Evolutionary conservation across 2,888 invertebrate species (phyloP).

Genomic region (Eupithecia tripunctaria): DNA sequence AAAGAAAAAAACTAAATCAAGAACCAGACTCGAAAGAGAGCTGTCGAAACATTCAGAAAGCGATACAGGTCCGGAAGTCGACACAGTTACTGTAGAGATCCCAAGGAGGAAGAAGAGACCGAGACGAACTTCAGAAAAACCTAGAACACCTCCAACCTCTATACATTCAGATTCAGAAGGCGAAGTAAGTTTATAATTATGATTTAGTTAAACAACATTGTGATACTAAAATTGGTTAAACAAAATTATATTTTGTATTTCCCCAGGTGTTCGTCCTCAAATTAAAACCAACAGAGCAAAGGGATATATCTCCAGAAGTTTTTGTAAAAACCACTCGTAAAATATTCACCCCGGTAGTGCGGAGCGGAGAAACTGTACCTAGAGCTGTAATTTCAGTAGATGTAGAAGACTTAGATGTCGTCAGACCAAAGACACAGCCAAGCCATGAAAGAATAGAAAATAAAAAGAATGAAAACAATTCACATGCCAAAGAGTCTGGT

Average conservation of each 20-base stretch:
- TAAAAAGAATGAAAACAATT: constrained; percentile 55
- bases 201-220: neutral
- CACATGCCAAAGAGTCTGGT: constrained; percentile 65
- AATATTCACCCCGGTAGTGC: constrained; percentile 89
- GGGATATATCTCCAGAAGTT: constrained; percentile 84
- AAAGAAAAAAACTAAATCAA: constrained; percentile 73
- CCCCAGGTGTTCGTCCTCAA: constrained; percentile 75
- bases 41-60: constrained; percentile 81
- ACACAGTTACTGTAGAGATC: constrained; percentile 81
- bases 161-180: constrained; percentile 79
- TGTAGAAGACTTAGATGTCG: constrained; percentile 72
- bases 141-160: constrained; percentile 75
- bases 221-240: neutral
- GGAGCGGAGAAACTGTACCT: constrained; percentile 82
- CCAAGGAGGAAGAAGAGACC: constrained; percentile 77
- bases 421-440: constrained; percentile 57
- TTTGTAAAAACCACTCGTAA: constrained; percentile 92
- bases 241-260: constrained; percentile 28
- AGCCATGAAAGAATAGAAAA: constrained; percentile 49
- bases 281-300: constrained; percentile 71
- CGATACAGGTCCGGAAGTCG: constrained; percentile 77
- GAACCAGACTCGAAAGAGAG: constrained; percentile 78
- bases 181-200: constrained; percentile 65
- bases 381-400: constrained; percentile 79
- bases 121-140: constrained; percentile 74